Evolutionary conservation across 2,797 vertebrate species (phyloP), one percentile per base, ranked within the genome.

Genomic region (Hafferia zeledoni): DNA sequence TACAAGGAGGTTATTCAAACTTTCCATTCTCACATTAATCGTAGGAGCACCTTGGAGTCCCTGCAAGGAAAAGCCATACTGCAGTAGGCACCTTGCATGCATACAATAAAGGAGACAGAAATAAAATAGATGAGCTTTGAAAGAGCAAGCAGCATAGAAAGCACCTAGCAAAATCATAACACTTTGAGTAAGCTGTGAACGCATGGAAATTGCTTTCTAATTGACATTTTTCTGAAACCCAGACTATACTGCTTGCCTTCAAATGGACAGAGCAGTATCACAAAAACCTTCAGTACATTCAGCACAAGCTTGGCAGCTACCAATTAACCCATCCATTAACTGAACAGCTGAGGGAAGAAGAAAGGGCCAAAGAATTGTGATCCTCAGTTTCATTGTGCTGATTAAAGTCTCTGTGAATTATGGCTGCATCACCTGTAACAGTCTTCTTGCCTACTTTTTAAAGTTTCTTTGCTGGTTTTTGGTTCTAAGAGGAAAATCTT

Each of bases 1-100:
- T 83, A 82, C 64, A 53, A 67, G 52, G 56, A 89, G 25, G 44
- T 89, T 93, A 87, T 61, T 94, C 93, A 85, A 87, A 95, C 23
- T 95, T 95, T 95, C 82, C 89, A 75, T 85, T 35, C n/a, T 67
- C 56, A 8, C 20, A 69, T 61, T 78, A 93, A 76, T 80, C 0
- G 8, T 46, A 77, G 65, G 47, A 91, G 79, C 72, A 95, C 89
- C 83, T 94, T 86, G 67, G 68, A 90, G n/a, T 10, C 30, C 72
- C 80, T 79, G 39, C 33, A 94, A 89, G 55, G 63, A 69, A 90
- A 24, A 93, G 31, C 13, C 55, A 59, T 59, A 33, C 50, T 81
- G 52, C 8, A 6, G 31, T 0, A 0, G 43, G 50, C 69, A 59
- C 25, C 59, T 61, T 56, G 47, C 49, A 68, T 0, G 0, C 22